A percentile compares a stretch with the other conserved stretches of the same genome.
These are phyloP conservation scores for Magallana nippona DNA, from an alignment of 2,888 invertebrate genomes.

Conservation along the genomic window DNA sequence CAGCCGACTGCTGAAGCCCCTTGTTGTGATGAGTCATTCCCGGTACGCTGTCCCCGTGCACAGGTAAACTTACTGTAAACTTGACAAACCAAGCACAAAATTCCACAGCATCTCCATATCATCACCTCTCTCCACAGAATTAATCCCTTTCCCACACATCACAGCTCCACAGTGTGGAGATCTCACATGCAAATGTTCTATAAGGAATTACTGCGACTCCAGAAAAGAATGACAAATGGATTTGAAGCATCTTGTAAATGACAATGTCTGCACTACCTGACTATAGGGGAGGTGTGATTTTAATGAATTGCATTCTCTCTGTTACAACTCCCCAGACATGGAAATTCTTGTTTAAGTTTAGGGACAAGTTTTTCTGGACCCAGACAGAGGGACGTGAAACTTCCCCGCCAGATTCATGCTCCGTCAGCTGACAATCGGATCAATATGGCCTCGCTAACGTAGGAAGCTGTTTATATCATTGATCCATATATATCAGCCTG, in stretches of 20 bases:
- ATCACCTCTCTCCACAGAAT: too few relatives aligned
- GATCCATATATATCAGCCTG: background rate
- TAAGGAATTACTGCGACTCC: background rate
- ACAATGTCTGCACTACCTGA: slow-evolving; percentile 2
- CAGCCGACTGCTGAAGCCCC: background rate
- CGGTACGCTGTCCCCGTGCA: background rate
- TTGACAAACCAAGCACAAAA: slow-evolving; percentile 8
- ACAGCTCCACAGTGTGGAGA: background rate
- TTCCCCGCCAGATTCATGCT: background rate
- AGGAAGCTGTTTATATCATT: slow-evolving; percentile 1
- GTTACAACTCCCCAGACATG: background rate
- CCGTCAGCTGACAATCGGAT: background rate
- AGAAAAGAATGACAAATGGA: background rate
- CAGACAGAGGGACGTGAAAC: background rate
- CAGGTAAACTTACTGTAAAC: slow-evolving; percentile 9
- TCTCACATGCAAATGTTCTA: background rate
- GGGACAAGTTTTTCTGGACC: background rate
- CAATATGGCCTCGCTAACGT: background rate
- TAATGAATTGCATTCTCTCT: background rate
- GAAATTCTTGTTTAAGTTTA: background rate
- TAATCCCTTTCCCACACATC: background rate
- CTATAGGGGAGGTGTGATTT: background rate
- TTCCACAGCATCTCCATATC: background rate
- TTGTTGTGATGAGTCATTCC: slow-evolving; percentile 6
- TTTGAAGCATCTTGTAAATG: background rate